Percentiles rank a stretch among this genome's conserved stretches.
Conservation (phyloP, 2,797 vertebrate species). For the Synaphobranchus kaupii region DNA sequence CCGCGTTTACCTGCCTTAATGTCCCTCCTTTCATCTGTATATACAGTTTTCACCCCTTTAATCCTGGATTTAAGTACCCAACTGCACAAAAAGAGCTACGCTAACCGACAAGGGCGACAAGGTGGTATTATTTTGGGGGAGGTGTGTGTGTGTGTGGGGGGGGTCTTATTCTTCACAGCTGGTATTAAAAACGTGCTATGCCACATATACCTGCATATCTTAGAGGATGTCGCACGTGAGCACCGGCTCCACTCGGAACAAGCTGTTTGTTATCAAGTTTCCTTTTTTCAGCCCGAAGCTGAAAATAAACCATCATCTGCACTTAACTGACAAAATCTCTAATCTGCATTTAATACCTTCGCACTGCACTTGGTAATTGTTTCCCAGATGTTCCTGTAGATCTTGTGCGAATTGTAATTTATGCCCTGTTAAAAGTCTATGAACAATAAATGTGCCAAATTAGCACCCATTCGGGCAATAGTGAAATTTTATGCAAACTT, state of each 20-base stretch:
- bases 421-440: background rate
- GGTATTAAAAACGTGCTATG: background rate
- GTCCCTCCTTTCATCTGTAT: background rate
- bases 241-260: background rate
- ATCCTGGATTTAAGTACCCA: background rate
- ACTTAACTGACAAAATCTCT: conserved; percentile 12
- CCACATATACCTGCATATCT: background rate
- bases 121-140: background rate
- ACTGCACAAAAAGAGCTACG: background rate
- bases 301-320: background rate
- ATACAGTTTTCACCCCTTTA: background rate
- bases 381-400: conserved; percentile 9
- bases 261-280: background rate
- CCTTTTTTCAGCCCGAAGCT: background rate
- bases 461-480: background rate
- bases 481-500: background rate
- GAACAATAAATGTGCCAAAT: background rate
- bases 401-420: background rate
- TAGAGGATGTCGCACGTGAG: background rate
- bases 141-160: background rate
- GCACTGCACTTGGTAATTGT: background rate
- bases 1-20: background rate
- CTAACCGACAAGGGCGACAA: background rate
- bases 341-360: background rate
- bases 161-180: background rate